These are phyloP conservation scores for Crocidura indochinensis DNA, from an alignment of 2,797 vertebrate species.

Conservation along the genomic window DNA sequence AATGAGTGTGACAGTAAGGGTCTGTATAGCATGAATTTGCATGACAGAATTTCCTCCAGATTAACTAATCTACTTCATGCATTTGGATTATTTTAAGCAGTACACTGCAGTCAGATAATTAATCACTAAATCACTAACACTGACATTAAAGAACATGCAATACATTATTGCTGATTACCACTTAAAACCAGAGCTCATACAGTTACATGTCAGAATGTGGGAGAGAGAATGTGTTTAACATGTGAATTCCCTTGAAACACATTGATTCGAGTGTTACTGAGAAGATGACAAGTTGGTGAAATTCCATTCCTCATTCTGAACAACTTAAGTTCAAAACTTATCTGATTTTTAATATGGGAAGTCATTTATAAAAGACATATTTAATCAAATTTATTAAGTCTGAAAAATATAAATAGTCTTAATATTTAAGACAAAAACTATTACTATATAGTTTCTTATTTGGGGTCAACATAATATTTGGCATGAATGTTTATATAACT, in stretches of 20 bases:
- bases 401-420: neutral
- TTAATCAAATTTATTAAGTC: neutral
- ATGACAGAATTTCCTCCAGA: conserved; percentile 90
- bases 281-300: neutral
- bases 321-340: neutral
- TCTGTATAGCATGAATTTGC: conserved; percentile 93
- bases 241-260: neutral
- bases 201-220: conserved; percentile 76
- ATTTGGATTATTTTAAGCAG: conserved; percentile 93
- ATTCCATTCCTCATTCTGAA: neutral
- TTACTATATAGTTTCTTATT: neutral
- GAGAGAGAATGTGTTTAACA: conserved; percentile 69
- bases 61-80: conserved; percentile 92
- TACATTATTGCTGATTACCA: conserved; percentile 91
- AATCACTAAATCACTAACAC: conserved; percentile 93
- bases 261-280: neutral
- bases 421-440: neutral
- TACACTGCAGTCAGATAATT: conserved; percentile 92
- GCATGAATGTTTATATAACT: neutral
- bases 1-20: conserved; percentile 94
- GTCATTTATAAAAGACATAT: neutral
- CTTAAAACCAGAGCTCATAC: conserved; percentile 84
- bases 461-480: neutral
- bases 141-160: conserved; percentile 88
- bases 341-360: neutral